Evolutionary conservation across 1,140 invertebrate species (phyloP), one percentile per base, ranked within the genome.

Genomic region (Nephila pilipes): DNA sequence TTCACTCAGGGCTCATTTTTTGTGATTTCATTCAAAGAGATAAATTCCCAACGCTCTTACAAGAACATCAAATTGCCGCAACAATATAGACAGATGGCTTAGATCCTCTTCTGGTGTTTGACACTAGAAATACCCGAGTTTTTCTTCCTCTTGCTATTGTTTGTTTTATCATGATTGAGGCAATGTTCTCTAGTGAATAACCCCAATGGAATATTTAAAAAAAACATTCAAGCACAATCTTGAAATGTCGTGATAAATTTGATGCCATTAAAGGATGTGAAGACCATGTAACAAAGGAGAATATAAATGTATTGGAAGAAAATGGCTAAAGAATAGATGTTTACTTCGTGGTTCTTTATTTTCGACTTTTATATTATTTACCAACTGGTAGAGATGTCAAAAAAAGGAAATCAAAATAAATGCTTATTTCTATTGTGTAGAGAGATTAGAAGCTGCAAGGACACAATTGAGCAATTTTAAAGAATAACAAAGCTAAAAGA

Each of bases 1-100:
- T 65, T 65, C 63, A 65, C 63, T 65, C 63, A 65, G 22, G 63
- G 63, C 63, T 65, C 63, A 65, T 69, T 69, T 16, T 69, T 29
- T 69, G 25, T 36, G 65, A 69, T 69, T 69, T 36, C 25, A 36
- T 69, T 29, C 65, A 69, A 69, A 16, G 65, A 36, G 29, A 65
- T 10, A 29, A 65, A 65, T 65, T 65, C 63, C 63, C 63, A 29
- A 25, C 25, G n/a, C 63, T 32, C 65, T 69, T 32, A 69, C 65
- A 69, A 69, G 25, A 69, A 18, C 25, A 69, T 69, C 29, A 69
- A 1, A 69, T 65, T 25, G 29, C 65, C 4, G 29, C 25, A 69
- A 65, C 63, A 65, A 65, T 69, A 16, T 29, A 69, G 65, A 69
- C 29, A 69, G 29, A 69, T 32, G 65, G 29, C 25, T 25, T 25